Conservation (phyloP, 2,888 invertebrate genomes). For the Rhopalosiphum nymphaeae region DNA sequence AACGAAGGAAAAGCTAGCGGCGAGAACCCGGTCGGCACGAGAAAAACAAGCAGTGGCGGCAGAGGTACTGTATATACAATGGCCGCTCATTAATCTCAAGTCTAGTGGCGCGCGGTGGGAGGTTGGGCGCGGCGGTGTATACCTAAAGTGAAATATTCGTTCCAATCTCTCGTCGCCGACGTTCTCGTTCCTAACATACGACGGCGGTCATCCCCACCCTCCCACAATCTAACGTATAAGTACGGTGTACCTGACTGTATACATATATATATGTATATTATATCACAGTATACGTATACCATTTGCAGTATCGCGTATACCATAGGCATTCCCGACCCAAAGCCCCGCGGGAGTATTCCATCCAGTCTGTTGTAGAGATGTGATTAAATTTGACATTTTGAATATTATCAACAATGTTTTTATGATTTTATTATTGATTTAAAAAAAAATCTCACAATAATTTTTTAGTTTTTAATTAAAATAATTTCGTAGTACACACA, state of each 20-base stretch:
- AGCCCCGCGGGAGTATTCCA: not conserved
- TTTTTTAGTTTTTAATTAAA: too few relatives aligned
- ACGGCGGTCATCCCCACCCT: not conserved
- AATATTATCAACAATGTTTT: not conserved
- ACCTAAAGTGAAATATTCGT: constrained; percentile 42
- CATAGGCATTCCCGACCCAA: not conserved
- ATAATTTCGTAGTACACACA: too few relatives aligned
- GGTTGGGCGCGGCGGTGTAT: not conserved
- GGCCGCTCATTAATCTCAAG: constrained; percentile 35
- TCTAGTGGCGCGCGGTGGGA: not conserved
- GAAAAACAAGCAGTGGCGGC: not conserved
- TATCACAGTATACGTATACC: not conserved
- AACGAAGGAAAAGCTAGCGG: not conserved
- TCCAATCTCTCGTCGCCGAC: constrained; percentile 37
- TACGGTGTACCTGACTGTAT: not conserved
- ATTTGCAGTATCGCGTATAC: not conserved
- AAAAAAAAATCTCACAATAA: not conserved
- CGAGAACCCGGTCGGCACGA: not conserved
- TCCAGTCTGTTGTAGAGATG: not conserved
- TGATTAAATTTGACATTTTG: not conserved
- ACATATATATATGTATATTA: not conserved
- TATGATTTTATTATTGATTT: not conserved
- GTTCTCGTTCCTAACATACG: constrained; percentile 6
- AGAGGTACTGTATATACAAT: constrained; percentile 6
- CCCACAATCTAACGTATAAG: not conserved